These are phyloP conservation scores for Petrocephalus sullivani DNA, from an alignment of 2,797 vertebrate genomes.

Conservation along the genomic window DNA sequence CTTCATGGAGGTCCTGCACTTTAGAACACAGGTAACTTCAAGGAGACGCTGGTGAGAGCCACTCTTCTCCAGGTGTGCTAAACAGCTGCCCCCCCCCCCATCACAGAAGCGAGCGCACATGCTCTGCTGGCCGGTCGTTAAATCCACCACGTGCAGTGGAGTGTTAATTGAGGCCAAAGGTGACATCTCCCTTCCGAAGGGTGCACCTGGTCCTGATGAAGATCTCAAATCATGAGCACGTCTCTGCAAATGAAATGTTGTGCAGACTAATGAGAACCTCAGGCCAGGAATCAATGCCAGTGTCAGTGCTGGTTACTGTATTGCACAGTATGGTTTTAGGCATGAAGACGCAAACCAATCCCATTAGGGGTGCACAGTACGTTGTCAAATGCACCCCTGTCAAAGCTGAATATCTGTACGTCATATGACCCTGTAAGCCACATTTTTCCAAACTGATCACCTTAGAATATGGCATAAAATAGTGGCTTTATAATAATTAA, in stretches of 20 bases:
- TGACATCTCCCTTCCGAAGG: background rate
- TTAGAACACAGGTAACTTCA: background rate
- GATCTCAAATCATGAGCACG: background rate
- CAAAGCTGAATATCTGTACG: background rate
- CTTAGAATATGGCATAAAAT: background rate
- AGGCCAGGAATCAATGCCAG: background rate
- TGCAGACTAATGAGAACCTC: background rate
- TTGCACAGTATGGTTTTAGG: background rate
- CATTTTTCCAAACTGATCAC: background rate
- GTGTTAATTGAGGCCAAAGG: slow-evolving; percentile 16
- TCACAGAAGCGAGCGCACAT: background rate
- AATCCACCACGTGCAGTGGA: background rate
- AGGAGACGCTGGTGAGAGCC: background rate
- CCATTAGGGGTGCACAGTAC: background rate
- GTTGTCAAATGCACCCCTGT: background rate
- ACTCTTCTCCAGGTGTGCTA: background rate
- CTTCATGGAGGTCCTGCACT: background rate
- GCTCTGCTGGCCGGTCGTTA: background rate
- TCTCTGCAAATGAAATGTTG: background rate
- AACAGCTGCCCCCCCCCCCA: background rate
- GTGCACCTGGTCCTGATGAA: background rate
- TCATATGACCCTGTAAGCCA: background rate
- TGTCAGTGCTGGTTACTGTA: background rate
- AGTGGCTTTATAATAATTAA: background rate
- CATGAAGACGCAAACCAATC: background rate